Base-by-base conservation (phyloP, 2,888 invertebrate species). In the Mantis religiosa region DNA sequence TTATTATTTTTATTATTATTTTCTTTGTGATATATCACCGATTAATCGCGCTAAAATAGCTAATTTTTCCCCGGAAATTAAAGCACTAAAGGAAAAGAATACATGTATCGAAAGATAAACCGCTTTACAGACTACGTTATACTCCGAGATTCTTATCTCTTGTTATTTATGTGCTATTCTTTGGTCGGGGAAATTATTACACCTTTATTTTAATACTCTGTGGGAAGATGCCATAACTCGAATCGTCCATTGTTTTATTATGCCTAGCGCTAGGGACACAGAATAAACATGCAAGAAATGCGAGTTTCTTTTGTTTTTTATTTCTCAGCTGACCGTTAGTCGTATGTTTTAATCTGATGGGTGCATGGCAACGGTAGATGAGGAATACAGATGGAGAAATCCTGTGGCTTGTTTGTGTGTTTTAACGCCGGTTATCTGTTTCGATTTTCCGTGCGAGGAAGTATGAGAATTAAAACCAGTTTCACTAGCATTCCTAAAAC, bases 51-150 rank as follows among this genome's bases (percentile, higher is more conserved):
- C 71, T 71, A 86, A 86, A 86, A 54, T 86, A 12, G 28, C 28
- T 86, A 86, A 86, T 86, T 86, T 71, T 86, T 25, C 12, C 71
- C 71, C 54, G 86, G 86, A 86, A 86, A 86, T 86, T 86, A 85
- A 84, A 54, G 54, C 54, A 28, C 85, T 71, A 54, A 85, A 54
- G 28, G 54, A 54, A 54, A 28, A n/a, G 85, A 85, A 85, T 85
- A 85, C 27, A 54, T 34, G 41, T 41, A 84, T 25, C 25, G 41
- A 28, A 15, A 34, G 84, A 85, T 85, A 85, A 71, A 15, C 54
- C 54, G 54, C 54, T 71, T 71, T 71, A 71, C 54, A 71, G 54
- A 71, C 54, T 71, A 71, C 54, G 54, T 71, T 71, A 71, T 71
- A 71, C 54, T 71, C 20, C 25, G 28, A 71, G 54, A 85, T 27